Evolutionary conservation across 1,140 invertebrate species (phyloP).

Genomic region (Ditylenchus dipsaci): DNA sequence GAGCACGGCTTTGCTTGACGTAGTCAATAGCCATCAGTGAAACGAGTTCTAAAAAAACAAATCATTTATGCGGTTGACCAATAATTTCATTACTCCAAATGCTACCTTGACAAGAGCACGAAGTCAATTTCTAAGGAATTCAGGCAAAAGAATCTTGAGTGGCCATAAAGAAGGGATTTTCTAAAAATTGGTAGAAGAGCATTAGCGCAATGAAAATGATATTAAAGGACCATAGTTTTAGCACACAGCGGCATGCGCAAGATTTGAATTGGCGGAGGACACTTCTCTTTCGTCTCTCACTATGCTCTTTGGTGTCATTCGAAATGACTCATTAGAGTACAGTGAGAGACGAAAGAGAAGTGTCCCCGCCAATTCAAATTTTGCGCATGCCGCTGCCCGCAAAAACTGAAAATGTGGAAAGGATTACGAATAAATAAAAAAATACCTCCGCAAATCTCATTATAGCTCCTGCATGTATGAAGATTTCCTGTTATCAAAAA

Average conservation of each 20-base stretch:
- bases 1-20: conserved; percentile 23
- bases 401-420: neutral
- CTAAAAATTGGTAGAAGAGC: conserved; percentile 32
- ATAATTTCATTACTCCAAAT: neutral
- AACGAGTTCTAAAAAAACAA: conserved; percentile 16
- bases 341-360: no score
- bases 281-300: no score
- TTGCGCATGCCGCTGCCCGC: no score
- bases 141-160: conserved; percentile 19
- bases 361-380: no score
- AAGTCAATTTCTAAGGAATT: conserved; percentile 19
- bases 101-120: conserved; percentile 9
- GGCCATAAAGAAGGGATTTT: conserved; percentile 33
- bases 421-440: neutral
- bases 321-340: no score
- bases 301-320: no score
- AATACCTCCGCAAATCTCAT: conserved; percentile 32
- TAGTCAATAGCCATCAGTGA: conserved; percentile 32
- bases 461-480: conserved; percentile 24
- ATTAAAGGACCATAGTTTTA: no score
- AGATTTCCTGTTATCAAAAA: neutral
- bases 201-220: no score
- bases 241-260: no score
- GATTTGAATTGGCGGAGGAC: no score
- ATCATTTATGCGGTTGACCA: neutral